phyloP scores from a whole-genome alignment of 2,888 invertebrate species.

The Pristionchus entomophagus region DNA sequence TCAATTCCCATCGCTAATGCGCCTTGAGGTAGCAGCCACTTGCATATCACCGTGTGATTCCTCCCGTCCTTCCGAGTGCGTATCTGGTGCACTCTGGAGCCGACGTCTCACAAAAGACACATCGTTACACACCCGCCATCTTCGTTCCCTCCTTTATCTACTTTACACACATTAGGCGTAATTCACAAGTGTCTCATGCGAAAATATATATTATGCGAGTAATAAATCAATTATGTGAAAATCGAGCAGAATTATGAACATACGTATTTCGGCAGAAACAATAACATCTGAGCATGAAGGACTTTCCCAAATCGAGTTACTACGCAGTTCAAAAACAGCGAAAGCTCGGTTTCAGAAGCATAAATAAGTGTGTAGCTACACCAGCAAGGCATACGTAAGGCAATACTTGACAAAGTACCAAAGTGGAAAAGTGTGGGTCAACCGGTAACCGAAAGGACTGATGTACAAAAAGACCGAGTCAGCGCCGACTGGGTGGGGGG shows the following conservation, averaged over 20 bases:
- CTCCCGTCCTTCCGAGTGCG: conserved; percentile 7
- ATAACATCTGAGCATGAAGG: neutral
- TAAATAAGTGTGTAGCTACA: neutral
- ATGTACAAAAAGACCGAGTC: conserved; percentile 20
- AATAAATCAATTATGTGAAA: conserved; percentile 24
- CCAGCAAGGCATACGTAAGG: conserved; percentile 18
- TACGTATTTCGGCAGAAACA: neutral
- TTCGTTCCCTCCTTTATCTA: conserved; percentile 40
- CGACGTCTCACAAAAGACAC: conserved; percentile 34
- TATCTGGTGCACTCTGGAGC: neutral
- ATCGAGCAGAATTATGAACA: neutral
- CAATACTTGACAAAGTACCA: conserved; percentile 32
- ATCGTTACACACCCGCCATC: conserved; percentile 19
- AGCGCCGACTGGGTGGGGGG: neutral
- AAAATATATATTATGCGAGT: conserved; percentile 39
- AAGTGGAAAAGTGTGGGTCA: neutral
- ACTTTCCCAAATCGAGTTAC: conserved; percentile 1
- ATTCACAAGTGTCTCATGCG: conserved; percentile 17
- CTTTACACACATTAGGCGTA: conserved; percentile 24
- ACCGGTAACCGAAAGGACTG: conserved; percentile 29
- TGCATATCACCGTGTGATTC: conserved; percentile 8
- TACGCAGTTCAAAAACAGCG: neutral
- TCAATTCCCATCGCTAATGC: conserved; percentile 33
- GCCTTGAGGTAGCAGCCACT: conserved; percentile 23
- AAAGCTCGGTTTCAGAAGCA: neutral